Conservation (phyloP, 30 jellyfish, hydroid and myxozoan genomes). For the Aurelia sp. region DNA sequence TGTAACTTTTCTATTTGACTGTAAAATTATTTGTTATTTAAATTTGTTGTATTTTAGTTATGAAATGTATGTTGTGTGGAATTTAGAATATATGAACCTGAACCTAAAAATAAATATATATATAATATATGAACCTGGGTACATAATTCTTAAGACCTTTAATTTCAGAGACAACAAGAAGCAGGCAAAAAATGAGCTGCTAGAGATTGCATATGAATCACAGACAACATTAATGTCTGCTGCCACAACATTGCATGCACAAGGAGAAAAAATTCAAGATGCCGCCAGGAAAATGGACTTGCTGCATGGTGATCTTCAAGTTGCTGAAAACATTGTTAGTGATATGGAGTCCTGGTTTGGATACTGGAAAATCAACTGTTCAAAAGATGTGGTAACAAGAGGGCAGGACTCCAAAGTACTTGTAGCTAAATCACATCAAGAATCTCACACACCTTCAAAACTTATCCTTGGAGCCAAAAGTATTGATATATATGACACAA, state of each 20-base stretch:
- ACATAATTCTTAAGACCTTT: neutral
- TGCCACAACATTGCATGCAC: conserved; percentile 68
- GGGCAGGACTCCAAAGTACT: conserved; percentile 43
- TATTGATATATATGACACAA: conserved; percentile 40
- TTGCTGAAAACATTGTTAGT: conserved; percentile 69
- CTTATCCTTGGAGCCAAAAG: conserved; percentile 36
- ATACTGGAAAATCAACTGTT: conserved; percentile 49
- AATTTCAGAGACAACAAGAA: neutral
- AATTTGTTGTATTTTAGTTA: too few relatives aligned
- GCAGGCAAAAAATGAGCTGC: conserved; percentile 46
- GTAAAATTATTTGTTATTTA: too few relatives aligned
- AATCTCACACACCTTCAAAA: conserved; percentile 69
- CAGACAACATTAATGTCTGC: conserved; percentile 76
- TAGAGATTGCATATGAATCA: conserved; percentile 74
- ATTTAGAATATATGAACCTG: too few relatives aligned
- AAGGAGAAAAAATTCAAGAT: conserved; percentile 81
- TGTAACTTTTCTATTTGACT: too few relatives aligned
- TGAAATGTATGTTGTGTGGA: too few relatives aligned
- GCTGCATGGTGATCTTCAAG: conserved; percentile 72
- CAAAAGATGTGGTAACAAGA: conserved; percentile 5
- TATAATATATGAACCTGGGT: too few relatives aligned
- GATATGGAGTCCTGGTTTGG: conserved; percentile 96
- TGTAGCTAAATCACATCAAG: conserved; percentile 62
- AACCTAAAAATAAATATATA: too few relatives aligned
- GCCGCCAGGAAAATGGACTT: conserved; percentile 55